Conservation (phyloP, 2,797 vertebrate species). For the Rachycentron canadum region DNA sequence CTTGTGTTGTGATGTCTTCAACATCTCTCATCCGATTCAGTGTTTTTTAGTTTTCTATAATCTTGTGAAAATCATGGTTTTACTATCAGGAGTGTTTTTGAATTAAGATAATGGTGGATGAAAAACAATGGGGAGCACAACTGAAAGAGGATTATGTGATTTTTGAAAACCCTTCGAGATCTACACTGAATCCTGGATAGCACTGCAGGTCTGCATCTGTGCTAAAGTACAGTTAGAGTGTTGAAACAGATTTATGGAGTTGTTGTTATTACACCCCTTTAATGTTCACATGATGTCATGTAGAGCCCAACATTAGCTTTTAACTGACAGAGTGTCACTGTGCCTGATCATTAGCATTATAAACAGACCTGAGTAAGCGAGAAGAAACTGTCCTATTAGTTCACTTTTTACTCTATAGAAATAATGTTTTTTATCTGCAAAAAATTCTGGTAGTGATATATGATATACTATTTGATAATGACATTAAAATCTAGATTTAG, state of each 20-base stretch:
- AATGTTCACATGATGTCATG: neutral
- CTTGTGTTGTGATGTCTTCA: neutral
- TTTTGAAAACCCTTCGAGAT: neutral
- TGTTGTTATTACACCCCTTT: conserved; percentile 16
- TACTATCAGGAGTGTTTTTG: conserved; percentile 3
- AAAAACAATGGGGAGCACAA: neutral
- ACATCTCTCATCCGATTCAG: neutral
- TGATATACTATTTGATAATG: neutral
- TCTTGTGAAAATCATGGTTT: conserved; percentile 1
- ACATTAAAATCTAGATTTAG: neutral
- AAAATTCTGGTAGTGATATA: neutral
- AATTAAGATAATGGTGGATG: neutral
- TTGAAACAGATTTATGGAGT: conserved; percentile 7
- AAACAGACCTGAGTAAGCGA: neutral
- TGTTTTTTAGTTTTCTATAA: neutral
- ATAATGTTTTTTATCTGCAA: neutral
- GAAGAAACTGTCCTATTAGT: neutral
- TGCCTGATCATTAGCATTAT: conserved; percentile 14
- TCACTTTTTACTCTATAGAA: neutral
- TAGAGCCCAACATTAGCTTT: conserved; percentile 7
- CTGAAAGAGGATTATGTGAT: neutral
- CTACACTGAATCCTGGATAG: neutral
- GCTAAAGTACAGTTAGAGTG: neutral
- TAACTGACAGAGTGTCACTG: conserved; percentile 11
- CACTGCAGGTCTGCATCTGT: neutral